Evolutionary conservation across 2,797 vertebrate genomes (phyloP).

Genomic region (Pseudocheirus occidentalis): DNA sequence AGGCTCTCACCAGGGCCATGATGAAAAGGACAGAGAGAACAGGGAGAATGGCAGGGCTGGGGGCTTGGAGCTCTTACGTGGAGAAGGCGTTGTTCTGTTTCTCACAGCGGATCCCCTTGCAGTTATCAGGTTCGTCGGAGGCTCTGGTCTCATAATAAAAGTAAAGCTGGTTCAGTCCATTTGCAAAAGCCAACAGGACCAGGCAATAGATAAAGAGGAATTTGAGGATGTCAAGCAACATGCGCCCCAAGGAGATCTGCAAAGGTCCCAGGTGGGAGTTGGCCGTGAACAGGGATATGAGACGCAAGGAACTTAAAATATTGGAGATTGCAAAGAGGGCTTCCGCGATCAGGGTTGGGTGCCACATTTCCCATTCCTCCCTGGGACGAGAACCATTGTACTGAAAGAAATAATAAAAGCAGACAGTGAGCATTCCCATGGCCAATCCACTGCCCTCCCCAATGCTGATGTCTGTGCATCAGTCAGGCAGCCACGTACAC

Average conservation of each 20-base stretch:
- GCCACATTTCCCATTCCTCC: slow-evolving; percentile 99
- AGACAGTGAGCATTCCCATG: slow-evolving; percentile 39
- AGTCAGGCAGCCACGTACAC: slow-evolving; percentile 22
- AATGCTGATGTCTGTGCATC: slow-evolving; percentile 29
- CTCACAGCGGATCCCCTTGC: slow-evolving; percentile 98
- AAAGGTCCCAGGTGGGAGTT: slow-evolving; percentile 98
- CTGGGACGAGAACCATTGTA: slow-evolving; percentile 96
- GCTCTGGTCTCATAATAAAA: slow-evolving; percentile 99
- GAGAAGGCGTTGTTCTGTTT: slow-evolving; percentile 99
- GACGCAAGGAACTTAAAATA: slow-evolving; percentile 97
- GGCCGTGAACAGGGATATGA: slow-evolving; percentile 98
- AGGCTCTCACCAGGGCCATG: slow-evolving; percentile 28
- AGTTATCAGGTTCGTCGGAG: slow-evolving; percentile 96
- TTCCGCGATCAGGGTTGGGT: slow-evolving; percentile 97
- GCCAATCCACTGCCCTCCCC: slow-evolving; percentile 9
- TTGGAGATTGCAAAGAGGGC: slow-evolving; percentile 99
- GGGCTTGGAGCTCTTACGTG: slow-evolving; percentile 89
- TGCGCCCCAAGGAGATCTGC: slow-evolving; percentile 97
- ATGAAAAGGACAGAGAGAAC: slow-evolving; percentile 33
- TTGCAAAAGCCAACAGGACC: slow-evolving; percentile 97
- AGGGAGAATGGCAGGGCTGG: slow-evolving; percentile 12
- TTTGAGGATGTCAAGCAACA: slow-evolving; percentile 99
- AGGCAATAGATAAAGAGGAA: slow-evolving; percentile 99
- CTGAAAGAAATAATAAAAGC: slow-evolving; percentile 84
- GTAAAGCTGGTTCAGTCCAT: slow-evolving; percentile 98